Base-by-base conservation (phyloP, 2,888 invertebrate genomes). In the Sericinus montela region DNA sequence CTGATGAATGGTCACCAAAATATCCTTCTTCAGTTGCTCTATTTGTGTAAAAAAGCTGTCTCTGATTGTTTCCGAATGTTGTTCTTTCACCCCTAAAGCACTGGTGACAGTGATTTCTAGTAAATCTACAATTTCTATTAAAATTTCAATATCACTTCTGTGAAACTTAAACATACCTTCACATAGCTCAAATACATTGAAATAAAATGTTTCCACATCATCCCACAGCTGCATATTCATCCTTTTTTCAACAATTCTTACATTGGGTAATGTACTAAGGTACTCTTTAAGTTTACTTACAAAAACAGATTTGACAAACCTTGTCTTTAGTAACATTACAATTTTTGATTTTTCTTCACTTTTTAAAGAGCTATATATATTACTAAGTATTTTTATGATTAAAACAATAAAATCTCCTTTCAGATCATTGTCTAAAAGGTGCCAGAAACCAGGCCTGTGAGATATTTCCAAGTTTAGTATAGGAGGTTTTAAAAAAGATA, bases 401-500 rank as follows among this genome's bases (percentile, higher is more conserved):
- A 90, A 63, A 45, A 90, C 82, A 52, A 90, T 75, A 56, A 77
- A 81, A 59, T 90, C 90, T 25, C 80, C 80, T 64, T 82, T 84
- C 6, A 90, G 57, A 46, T 86, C 76, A 6, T 57, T 65, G 25
- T 85, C 75, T 13, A 90, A 63, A 8, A 89, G 72, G 40, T 80
- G 78, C 77, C 82, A 83, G 60, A 90, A 90, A 0, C 87, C 86
- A 1, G 80, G 75, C 43, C 81, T 67, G 42, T 85, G 76, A 5
- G 82, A 69, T 3, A 90, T 70, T 70, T 85, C 83, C 35, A 84
- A 57, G 35, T 79, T 80, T 46, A 89, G 65, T 52, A 77, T 67
- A 32, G 84, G 78, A 13, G 83, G 73, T 53, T 79, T 71, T 52
- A 87, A 62, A 45, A 70, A 55, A 0, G 85, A 82, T 51, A 89